phyloP scores from a whole-genome alignment of 2,797 vertebrate species.

The Artibeus jamaicensis region DNA sequence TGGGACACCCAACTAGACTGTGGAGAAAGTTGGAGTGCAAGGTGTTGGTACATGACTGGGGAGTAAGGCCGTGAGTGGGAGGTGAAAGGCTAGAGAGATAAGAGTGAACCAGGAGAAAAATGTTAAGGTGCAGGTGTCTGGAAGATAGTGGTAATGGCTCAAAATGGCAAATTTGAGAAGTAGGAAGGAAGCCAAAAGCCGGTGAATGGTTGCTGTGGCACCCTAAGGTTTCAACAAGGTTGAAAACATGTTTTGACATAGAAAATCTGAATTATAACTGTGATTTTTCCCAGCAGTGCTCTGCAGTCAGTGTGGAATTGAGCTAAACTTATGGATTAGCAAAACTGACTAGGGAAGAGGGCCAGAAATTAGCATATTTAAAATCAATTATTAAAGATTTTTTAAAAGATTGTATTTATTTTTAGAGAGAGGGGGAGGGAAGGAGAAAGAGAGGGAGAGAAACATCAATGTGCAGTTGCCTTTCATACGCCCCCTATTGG shows the following conservation, averaged over 20 bases:
- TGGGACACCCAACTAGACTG: background rate
- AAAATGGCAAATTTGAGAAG: background rate
- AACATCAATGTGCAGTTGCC: too few species aligned
- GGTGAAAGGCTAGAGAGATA: background rate
- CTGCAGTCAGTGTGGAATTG: background rate
- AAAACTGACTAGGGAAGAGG: background rate
- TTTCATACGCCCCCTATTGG: too few species aligned
- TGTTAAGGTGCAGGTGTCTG: too few species aligned
- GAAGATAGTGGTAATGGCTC: background rate
- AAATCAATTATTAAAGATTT: background rate
- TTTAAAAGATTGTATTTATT: background rate
- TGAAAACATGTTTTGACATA: background rate
- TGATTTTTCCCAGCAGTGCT: background rate
- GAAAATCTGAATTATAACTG: background rate
- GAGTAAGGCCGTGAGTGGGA: background rate
- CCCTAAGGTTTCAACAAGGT: background rate
- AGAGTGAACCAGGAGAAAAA: background rate
- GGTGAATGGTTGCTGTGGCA: background rate
- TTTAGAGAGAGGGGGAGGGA: too few species aligned
- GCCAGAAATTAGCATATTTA: background rate
- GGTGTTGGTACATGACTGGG: background rate
- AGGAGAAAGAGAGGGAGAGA: too few species aligned
- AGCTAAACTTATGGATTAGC: background rate
- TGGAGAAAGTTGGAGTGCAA: background rate
- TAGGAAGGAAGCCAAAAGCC: background rate